Conservation (phyloP, 2,888 invertebrate species). For the Leucoma salicis region DNA sequence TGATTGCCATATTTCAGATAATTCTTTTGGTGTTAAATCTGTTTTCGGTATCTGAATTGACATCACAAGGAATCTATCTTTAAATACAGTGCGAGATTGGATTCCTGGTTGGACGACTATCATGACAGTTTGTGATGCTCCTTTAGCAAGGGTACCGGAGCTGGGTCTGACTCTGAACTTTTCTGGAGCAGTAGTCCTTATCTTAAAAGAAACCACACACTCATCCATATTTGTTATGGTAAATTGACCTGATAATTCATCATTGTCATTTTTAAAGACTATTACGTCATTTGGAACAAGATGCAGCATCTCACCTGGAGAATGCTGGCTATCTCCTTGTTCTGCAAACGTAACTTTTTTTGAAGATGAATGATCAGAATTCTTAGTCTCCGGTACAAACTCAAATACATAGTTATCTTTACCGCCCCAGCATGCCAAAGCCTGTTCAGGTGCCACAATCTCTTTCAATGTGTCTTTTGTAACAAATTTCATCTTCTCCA, state of each 20-base stretch:
- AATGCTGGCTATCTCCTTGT: slow-evolving; percentile 61
- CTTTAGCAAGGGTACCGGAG: slow-evolving; percentile 87
- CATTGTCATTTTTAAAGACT: slow-evolving; percentile 85
- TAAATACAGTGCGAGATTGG: slow-evolving; percentile 84
- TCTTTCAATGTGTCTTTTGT: slow-evolving; percentile 88
- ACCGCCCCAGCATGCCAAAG: slow-evolving; percentile 91
- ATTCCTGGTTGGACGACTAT: slow-evolving; percentile 90
- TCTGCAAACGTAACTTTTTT: slow-evolving; percentile 75
- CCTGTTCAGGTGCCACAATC: slow-evolving; percentile 88
- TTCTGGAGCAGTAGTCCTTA: slow-evolving; percentile 97
- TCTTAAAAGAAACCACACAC: slow-evolving; percentile 82
- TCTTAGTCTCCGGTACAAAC: slow-evolving; percentile 84
- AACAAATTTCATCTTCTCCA: slow-evolving; percentile 93
- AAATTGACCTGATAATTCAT: slow-evolving; percentile 86
- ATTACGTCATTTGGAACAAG: slow-evolving; percentile 87
- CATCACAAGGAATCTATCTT: slow-evolving; percentile 95
- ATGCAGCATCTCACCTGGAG: slow-evolving; percentile 81
- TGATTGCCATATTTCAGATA: slow-evolving; percentile 88
- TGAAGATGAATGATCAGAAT: slow-evolving; percentile 56
- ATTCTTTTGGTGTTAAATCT: slow-evolving; percentile 82
- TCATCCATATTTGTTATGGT: slow-evolving; percentile 87
- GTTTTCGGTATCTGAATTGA: slow-evolving; percentile 85
- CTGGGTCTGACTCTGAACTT: slow-evolving; percentile 97
- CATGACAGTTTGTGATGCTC: slow-evolving; percentile 84
- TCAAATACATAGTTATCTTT: slow-evolving; percentile 87